Evolutionary conservation across 2,888 invertebrate genomes (phyloP), one percentile per base, ranked within the genome.

Genomic region (Malacosoma neustria): DNA sequence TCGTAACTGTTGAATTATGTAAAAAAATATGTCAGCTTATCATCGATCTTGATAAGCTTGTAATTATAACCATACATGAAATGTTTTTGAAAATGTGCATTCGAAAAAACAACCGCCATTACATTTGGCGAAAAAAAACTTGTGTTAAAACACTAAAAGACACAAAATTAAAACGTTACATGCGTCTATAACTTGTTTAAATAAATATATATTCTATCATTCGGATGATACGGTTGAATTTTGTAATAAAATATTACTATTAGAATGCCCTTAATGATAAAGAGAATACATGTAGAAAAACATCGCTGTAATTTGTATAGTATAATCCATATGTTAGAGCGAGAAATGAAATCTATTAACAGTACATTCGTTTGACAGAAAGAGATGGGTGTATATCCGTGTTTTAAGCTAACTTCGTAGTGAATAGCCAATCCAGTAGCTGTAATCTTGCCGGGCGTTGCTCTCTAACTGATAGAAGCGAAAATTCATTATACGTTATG

Each of bases 21-120:
- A 52, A 71, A 61, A 55, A 48, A 22, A 22, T 3, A 22, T 22
- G 22, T 22, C 22, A 22, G 52, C 45, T 71, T 80, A 82, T 84
- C 82, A 67, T 60, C 63, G 67, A 84, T 84, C 84, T 69, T 63
- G 81, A 84, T 82, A 84, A 65, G 61, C 48, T 46, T 47, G 57
- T 81, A 82, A 84, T 82, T 84, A 72, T 72, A 60, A 71, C 68
- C 73, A 69, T 62, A 70, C 54, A 61, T 61, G 66, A 62, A 75
- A 75, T 65, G 61, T 69, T 72, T 70, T 69, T 61, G 51, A 66
- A 72, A 67, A 57, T 22, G 22, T 22, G 22, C 22, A 22, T 22
- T 22, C 22, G 9, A 65, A 71, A 72, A 72, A 73, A 63, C 50
- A 49, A 49, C 65, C 67, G 71, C 77, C 79, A 80, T 79, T 68